Conservation (phyloP, 1,140 invertebrate genomes). For the Lepidurus packardi region DNA sequence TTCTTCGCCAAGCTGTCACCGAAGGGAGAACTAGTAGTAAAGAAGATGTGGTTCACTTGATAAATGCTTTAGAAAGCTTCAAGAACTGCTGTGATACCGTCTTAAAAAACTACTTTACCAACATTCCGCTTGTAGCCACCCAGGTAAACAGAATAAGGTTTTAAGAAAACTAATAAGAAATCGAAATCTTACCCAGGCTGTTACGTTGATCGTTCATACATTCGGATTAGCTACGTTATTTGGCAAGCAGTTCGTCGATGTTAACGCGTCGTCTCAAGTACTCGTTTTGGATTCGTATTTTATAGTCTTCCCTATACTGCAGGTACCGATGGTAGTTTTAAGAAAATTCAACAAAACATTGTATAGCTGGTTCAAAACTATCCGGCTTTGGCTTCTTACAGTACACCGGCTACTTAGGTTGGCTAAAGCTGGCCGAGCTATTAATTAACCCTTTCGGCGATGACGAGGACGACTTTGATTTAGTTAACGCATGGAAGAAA, state of each 20-base stretch:
- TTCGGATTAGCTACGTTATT: conserved; percentile 31
- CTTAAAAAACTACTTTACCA: conserved; percentile 30
- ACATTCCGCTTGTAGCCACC: conserved; percentile 27
- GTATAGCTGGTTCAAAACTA: too few species aligned
- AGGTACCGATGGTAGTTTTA: conserved; percentile 14
- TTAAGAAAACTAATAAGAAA: too few species aligned
- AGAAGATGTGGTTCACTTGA: conserved; percentile 15
- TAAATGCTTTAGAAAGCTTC: conserved; percentile 24
- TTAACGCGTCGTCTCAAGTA: background rate
- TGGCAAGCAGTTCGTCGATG: conserved; percentile 31
- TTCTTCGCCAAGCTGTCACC: conserved; percentile 9
- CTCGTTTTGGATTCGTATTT: conserved; percentile 27
- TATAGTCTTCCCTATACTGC: conserved; percentile 24
- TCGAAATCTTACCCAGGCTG: background rate
- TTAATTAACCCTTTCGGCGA: conserved; percentile 32
- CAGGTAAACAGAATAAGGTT: background rate
- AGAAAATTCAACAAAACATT: too few species aligned
- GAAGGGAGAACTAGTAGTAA: background rate
- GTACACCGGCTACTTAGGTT: conserved; percentile 31
- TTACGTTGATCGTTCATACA: conserved; percentile 29
- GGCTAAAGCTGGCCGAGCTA: conserved; percentile 32
- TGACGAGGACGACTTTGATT: conserved; percentile 34
- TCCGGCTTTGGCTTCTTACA: background rate
- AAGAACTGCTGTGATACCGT: conserved; percentile 28
- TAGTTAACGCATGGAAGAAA: conserved; percentile 24